These are phyloP conservation scores for Polylopha cassiicola DNA, from an alignment of 2,888 invertebrate species.

Conservation along the genomic window DNA sequence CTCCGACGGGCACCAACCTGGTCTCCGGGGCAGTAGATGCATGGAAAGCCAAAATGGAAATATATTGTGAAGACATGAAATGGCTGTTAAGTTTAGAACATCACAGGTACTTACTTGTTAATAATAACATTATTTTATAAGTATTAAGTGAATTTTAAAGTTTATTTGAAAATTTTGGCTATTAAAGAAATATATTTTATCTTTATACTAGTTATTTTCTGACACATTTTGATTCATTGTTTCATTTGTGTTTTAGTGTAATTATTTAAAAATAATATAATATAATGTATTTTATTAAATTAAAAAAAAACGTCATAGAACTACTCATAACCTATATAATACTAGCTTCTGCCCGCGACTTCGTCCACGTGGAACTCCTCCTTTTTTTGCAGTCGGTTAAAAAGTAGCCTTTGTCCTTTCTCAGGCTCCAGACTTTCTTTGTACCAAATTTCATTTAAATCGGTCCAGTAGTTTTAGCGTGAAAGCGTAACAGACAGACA, in stretches of 20 bases:
- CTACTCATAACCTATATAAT: too few species aligned
- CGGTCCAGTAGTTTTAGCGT: too few species aligned
- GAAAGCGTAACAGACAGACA: too few species aligned
- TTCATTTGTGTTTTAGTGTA: neutral
- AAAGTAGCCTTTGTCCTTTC: too few species aligned
- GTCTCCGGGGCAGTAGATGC: conserved; percentile 77
- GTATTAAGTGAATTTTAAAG: neutral
- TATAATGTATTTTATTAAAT: too few species aligned
- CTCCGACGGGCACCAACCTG: conserved; percentile 65
- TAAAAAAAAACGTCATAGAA: too few species aligned
- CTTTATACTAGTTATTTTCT: neutral
- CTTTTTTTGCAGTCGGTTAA: too few species aligned
- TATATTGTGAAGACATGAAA: conserved; percentile 80
- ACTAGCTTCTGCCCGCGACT: too few species aligned
- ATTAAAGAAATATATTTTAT: neutral
- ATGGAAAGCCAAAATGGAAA: conserved; percentile 81
- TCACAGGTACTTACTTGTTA: conserved; percentile 70
- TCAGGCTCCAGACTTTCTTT: too few species aligned
- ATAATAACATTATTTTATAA: neutral
- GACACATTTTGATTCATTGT: neutral
- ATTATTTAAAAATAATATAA: neutral
- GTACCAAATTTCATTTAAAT: too few species aligned
- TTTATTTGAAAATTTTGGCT: neutral
- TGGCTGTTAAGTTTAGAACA: conserved; percentile 82
- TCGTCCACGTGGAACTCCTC: too few species aligned